Percentiles rank a stretch among this genome's conserved stretches.
phyloP scores from a whole-genome alignment of 2,888 invertebrate species.

The Diachrysia chrysitis region DNA sequence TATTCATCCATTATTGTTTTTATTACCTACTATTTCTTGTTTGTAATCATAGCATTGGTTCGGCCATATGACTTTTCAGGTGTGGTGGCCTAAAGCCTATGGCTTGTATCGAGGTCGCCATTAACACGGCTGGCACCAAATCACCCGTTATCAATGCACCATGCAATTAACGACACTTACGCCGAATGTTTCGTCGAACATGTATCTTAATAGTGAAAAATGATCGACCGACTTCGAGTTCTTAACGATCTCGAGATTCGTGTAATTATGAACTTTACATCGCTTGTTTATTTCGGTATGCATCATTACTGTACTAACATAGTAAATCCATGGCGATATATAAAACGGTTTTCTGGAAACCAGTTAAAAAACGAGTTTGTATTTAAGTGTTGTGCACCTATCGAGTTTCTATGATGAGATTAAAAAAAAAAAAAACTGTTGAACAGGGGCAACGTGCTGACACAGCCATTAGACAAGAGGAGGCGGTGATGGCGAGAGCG shows the following conservation, averaged over 20 bases:
- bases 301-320: constrained; percentile 63
- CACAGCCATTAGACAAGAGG: constrained; percentile 71
- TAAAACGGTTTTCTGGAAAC: constrained; percentile 69
- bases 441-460: constrained; percentile 64
- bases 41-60: constrained; percentile 46
- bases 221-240: constrained; percentile 69
- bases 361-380: constrained; percentile 51
- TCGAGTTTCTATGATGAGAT: constrained; percentile 39
- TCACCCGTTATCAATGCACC: constrained; percentile 75
- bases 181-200: constrained; percentile 69
- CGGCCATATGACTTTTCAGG: constrained; percentile 45
- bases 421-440: constrained; percentile 55
- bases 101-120: constrained; percentile 53
- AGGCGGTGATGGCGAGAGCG: constrained; percentile 65
- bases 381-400: constrained; percentile 37
- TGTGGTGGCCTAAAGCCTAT: constrained; percentile 35
- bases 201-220: constrained; percentile 80
- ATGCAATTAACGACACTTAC: constrained; percentile 74
- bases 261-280: constrained; percentile 79
- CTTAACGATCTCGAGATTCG: constrained; percentile 74
- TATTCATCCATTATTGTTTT: constrained; percentile 47
- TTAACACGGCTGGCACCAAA: constrained; percentile 66
- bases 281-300: constrained; percentile 74
- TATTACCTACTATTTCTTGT: constrained; percentile 40
- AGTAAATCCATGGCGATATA: constrained; percentile 65